Base-by-base conservation (phyloP, 2,797 vertebrate species). In the Catamblyrhynchus diadema region DNA sequence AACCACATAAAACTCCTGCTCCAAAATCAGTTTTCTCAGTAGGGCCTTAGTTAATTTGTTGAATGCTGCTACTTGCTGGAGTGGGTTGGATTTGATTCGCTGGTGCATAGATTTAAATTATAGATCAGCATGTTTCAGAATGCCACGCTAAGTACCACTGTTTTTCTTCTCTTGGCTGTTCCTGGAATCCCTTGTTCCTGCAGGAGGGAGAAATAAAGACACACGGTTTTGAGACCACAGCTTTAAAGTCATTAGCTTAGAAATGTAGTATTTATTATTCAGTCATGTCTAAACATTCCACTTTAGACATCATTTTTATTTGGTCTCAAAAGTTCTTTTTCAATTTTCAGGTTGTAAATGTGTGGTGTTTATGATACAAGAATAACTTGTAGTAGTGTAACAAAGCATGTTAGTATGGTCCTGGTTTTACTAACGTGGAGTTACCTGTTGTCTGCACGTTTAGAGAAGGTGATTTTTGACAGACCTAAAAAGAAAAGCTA, bases 401-500 rank as follows among this genome's bases (percentile, higher is more conserved):
- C 37, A 45, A 27, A 79, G 91, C 94, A 89, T 71, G 70, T 80
- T 78, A 86, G 80, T 53, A 3, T n/a, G 61, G 44, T 19, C 48
- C 37, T 81, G 64, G 41, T 79, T 93, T 75, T 84, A 81, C 71
- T 83, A 77, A 93, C 30, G 1, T 22, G 41, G 75, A 56, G 56
- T 78, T 80, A 50, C 3, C 64, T 1, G 0, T 47, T 86, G 25
- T 62, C 39, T 95, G 97, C 98, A 97, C 97, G 97, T 92, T 91
- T 51, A 39, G 54, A 95, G 65, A 79, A 59, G 50, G 67, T 24
- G 53, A 48, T 61, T 93, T 35, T 66, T 75, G 70, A 47, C 60
- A 88, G 27, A 57, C 61, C 81, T 79, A 5, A 17, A 91, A 87
- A 86, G 56, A 64, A 73, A 91, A 94, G n/a, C 71, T 94, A 37